These are phyloP conservation scores for Dicerorhinus sumatrensis DNA, from an alignment of 2,113 vertebrate species.

Conservation along the genomic window DNA sequence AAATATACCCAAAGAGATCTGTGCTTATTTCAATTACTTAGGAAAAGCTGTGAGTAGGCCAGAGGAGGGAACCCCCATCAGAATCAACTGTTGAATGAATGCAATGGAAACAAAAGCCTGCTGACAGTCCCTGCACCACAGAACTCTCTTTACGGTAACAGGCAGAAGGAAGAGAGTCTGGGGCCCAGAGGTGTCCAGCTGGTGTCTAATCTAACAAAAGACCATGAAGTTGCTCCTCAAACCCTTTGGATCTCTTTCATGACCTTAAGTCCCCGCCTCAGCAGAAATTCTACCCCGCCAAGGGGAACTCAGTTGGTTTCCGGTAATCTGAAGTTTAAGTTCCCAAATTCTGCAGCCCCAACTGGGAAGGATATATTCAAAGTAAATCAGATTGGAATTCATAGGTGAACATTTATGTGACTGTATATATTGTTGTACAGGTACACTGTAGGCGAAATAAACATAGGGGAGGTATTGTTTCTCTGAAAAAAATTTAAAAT, in stretches of 20 bases:
- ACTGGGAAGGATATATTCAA: neutral
- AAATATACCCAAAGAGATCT: neutral
- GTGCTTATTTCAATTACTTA: neutral
- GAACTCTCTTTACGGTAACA: neutral
- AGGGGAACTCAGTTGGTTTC: neutral
- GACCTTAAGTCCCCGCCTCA: neutral
- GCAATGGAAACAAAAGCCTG: neutral
- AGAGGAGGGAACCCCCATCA: neutral
- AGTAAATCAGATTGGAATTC: neutral
- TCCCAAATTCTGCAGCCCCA: neutral
- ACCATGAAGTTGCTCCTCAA: neutral
- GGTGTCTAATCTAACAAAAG: neutral
- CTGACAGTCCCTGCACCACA: fast-evolving
- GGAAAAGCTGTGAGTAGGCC: neutral
- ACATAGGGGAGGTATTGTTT: neutral
- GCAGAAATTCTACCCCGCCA: neutral
- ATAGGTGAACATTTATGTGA: neutral
- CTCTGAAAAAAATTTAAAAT: neutral
- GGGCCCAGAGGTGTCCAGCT: neutral
- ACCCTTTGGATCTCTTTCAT: neutral
- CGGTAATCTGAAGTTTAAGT: neutral
- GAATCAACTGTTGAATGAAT: neutral
- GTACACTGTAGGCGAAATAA: neutral
- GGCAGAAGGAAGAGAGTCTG: neutral
- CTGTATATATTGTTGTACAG: neutral